These are phyloP conservation scores for Meganola albula DNA, from an alignment of 2,888 invertebrate species.

Conservation along the genomic window DNA sequence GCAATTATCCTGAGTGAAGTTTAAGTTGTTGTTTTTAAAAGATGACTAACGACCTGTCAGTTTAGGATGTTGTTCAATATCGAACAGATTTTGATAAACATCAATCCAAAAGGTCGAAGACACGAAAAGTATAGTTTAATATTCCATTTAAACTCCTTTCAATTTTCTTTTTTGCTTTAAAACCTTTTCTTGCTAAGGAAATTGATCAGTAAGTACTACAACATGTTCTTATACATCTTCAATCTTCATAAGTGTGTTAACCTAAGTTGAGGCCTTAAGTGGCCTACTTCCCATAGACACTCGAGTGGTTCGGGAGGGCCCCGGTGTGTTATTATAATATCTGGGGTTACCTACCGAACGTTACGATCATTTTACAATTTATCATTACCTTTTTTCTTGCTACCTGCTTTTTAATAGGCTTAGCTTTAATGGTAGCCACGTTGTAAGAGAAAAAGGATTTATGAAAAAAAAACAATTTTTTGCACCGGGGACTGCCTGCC, in stretches of 20 bases:
- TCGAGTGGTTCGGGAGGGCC: slow-evolving; percentile 19
- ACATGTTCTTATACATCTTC: slow-evolving; percentile 24
- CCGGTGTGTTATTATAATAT: slow-evolving; percentile 16
- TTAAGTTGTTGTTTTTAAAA: too few relatives aligned
- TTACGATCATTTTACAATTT: too few relatives aligned
- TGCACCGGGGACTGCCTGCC: too few relatives aligned
- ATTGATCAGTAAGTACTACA: slow-evolving; percentile 1
- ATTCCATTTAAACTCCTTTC: background rate
- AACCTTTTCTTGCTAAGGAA: background rate
- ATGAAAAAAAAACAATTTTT: too few relatives aligned
- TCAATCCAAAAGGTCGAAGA: background rate
- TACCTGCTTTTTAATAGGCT: too few relatives aligned
- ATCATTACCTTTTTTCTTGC: too few relatives aligned
- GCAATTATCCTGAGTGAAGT: too few relatives aligned
- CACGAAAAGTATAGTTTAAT: background rate
- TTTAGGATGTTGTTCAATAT: background rate
- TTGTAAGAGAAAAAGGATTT: too few relatives aligned
- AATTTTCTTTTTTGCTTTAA: too few relatives aligned
- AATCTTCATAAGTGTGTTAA: slow-evolving; percentile 28
- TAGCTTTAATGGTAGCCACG: too few relatives aligned
- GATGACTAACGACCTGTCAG: background rate
- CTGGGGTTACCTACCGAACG: too few relatives aligned
- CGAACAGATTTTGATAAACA: background rate
- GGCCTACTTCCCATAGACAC: slow-evolving; percentile 26
- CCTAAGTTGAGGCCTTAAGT: slow-evolving; percentile 22